Base-by-base conservation (phyloP, 2,888 invertebrate species). In the Sinotaia quadrata region DNA sequence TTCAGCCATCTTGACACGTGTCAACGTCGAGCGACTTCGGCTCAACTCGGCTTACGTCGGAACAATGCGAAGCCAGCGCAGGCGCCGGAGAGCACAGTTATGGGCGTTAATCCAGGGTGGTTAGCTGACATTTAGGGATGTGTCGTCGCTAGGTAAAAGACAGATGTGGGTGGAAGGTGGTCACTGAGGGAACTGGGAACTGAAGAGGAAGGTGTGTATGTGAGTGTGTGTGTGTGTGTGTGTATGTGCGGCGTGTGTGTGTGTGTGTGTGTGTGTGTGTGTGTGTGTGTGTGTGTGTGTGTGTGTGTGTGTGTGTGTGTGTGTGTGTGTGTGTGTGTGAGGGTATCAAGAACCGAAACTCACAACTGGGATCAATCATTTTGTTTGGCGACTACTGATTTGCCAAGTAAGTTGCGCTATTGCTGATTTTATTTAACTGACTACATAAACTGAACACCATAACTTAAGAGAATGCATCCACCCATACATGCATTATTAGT, bases 1-100 rank as follows among this genome's bases (percentile, higher is more conserved):
- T 56, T 63, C 56, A 10, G 41, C 34, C 29, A 36, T 57, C 54
- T 56, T 65, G 65, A 65, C 65, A 65, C 65, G 65, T 65, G 65
- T 65, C 65, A 65, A 56, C 65, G 56, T 56, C 65, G 65, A 44
- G 54, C 54, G 65, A 56, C 65, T 65, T 56, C 65, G 65, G 65
- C 65, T 65, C 65, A 65, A 65, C 65, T 65, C 65, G 65, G 65
- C 44, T 56, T 44, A 54, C 56, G 29, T 56, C 65, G 65, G 65
- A 65, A 65, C 65, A 65, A 65, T 65, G 65, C 65, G 44, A 56
- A 24, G 18, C 54, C 54, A 8, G 15, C 5, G 54, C 54, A 27
- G 54, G 31, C 54, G 31, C 54, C 54, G 24, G 24, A 4, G 18
- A 18, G 27, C 27, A 7, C 4, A 8, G 27, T 24, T 24, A 54